A percentile compares a stretch with the other conserved stretches of the same genome.
Conservation (phyloP, 2,888 invertebrate species). For the Drosophila hawaiiensis region DNA sequence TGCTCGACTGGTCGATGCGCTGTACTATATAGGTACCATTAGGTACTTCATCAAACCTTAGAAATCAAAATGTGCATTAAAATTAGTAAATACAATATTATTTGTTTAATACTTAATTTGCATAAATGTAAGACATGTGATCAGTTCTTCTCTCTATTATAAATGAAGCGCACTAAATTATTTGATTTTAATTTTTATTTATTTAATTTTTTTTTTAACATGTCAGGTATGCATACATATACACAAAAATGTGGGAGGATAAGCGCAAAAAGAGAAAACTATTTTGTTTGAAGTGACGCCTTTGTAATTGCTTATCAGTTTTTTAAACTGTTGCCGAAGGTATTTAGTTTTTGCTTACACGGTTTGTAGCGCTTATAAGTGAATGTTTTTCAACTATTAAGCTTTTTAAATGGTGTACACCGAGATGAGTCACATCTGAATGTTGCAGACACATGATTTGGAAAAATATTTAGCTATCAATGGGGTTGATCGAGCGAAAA, state of each 20-base stretch:
- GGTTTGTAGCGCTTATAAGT: neutral
- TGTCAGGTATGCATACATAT: neutral
- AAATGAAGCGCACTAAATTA: neutral
- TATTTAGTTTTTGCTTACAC: neutral
- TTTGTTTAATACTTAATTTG: neutral
- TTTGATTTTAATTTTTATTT: neutral
- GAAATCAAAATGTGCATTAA: neutral
- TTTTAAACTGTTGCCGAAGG: neutral
- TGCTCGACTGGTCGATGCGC: neutral
- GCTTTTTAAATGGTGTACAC: neutral
- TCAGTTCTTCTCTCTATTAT: neutral
- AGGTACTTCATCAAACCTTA: neutral
- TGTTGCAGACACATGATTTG: neutral
- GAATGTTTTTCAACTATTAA: neutral
- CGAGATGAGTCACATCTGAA: neutral
- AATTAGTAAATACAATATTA: neutral
- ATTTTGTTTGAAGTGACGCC: slow-evolving; percentile 11
- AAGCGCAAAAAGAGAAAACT: slow-evolving; percentile 30
- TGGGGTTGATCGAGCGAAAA: neutral
- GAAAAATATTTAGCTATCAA: neutral
- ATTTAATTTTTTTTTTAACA: neutral
- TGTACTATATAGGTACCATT: neutral
- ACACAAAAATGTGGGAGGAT: slow-evolving; percentile 6
- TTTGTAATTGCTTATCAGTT: slow-evolving; percentile 27
- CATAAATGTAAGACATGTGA: neutral